These are phyloP conservation scores for Alcedo atthis DNA, from an alignment of 2,797 vertebrate species.

Conservation along the genomic window DNA sequence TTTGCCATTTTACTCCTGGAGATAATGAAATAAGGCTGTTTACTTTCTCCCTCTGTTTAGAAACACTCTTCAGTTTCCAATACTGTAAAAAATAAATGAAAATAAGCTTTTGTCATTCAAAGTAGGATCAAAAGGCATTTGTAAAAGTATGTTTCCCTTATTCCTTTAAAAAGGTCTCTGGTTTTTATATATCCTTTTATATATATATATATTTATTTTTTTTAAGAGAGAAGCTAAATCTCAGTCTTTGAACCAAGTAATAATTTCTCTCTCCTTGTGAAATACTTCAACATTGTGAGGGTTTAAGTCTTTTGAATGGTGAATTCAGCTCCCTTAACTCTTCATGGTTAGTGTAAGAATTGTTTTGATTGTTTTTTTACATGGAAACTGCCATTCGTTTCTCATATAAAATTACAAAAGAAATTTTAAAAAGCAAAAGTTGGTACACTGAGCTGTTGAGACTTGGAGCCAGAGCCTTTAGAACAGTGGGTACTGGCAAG, in stretches of 20 bases:
- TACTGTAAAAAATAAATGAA: slow-evolving; percentile 21
- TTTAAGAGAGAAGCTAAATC: not conserved
- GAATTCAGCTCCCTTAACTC: not conserved
- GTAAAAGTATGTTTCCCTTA: not conserved
- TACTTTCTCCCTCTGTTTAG: slow-evolving; percentile 10
- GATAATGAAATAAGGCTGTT: not conserved
- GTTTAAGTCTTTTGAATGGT: not conserved
- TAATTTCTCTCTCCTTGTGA: not conserved
- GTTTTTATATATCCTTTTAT: not conserved
- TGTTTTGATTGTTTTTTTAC: not conserved
- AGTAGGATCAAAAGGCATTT: slow-evolving; percentile 1
- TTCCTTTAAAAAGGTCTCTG: not conserved
- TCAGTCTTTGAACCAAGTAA: slow-evolving; percentile 7
- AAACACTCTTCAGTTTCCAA: slow-evolving; percentile 2
- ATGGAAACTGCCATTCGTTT: not conserved
- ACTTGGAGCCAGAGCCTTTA: not conserved
- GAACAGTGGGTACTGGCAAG: not conserved
- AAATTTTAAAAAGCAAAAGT: not conserved
- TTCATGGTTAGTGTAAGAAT: not conserved
- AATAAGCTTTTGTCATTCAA: slow-evolving; percentile 20
- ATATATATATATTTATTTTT: not conserved
- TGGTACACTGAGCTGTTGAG: not conserved
- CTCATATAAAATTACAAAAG: not conserved
- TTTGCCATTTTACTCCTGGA: not conserved
- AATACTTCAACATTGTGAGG: not conserved